A percentile compares a stretch with the other conserved stretches of the same genome.
Conservation (phyloP, 2,113 vertebrate genomes). For the Microcebus murinus region DNA sequence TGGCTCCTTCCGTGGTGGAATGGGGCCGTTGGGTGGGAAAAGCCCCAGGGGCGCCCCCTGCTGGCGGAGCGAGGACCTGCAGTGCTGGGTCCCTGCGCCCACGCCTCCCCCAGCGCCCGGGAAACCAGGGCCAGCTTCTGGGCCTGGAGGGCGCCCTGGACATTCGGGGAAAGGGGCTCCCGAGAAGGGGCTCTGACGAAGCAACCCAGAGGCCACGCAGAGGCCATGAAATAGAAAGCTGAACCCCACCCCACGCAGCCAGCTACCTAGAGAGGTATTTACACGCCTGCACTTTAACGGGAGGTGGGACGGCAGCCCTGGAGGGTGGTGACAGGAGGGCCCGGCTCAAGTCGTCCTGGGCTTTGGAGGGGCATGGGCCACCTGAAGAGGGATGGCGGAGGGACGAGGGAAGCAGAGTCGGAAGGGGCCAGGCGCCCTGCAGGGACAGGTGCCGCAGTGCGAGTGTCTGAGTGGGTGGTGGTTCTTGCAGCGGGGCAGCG, state of each 20-base stretch:
- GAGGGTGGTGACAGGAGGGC: not conserved
- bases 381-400: no score
- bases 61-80: not conserved
- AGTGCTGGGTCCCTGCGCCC: not conserved
- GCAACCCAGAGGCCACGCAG: no score
- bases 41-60: not conserved
- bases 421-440: no score
- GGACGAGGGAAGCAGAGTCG: no score
- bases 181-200: not conserved
- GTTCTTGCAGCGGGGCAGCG: not conserved
- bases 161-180: not conserved
- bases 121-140: not conserved
- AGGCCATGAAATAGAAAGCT: constrained; percentile 20
- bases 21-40: no score
- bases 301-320: not conserved
- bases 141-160: not conserved
- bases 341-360: not conserved
- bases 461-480: fast-evolving
- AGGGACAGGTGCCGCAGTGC: no score
- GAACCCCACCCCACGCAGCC: not conserved
- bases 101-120: not conserved
- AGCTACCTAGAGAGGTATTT: constrained; percentile 69
- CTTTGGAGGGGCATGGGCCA: not conserved
- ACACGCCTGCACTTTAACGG: constrained; percentile 67
- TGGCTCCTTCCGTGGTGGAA: not conserved